A percentile compares a stretch with the other conserved stretches of the same genome.
Evolutionary conservation across 2,797 vertebrate species (phyloP).

Genomic region (Mus caroli): DNA sequence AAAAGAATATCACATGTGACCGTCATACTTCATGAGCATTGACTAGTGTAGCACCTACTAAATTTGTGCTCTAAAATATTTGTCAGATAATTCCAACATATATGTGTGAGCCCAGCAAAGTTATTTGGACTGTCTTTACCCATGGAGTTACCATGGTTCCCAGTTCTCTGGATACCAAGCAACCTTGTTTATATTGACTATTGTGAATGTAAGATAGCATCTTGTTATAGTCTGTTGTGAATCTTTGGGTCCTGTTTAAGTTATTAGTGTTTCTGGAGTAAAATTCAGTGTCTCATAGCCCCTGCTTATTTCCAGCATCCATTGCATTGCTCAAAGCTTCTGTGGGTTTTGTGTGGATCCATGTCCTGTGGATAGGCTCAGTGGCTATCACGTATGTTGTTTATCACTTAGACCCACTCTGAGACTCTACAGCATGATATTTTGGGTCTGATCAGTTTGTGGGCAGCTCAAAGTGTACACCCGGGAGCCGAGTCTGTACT

Average conservation of each 20-base stretch:
- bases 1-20: not conserved
- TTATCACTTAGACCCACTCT: not conserved
- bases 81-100: not conserved
- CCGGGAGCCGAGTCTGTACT: too few species aligned
- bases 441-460: not conserved
- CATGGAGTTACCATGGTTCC: not conserved
- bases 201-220: not conserved
- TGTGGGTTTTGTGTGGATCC: not conserved
- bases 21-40: not conserved
- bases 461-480: not conserved
- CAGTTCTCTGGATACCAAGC: not conserved
- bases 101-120: not conserved
- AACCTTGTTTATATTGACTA: not conserved
- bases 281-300: not conserved
- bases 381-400: too few species aligned
- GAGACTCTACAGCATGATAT: too few species aligned
- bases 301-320: not conserved
- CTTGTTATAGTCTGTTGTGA: not conserved
- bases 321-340: not conserved
- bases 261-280: not conserved
- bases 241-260: not conserved
- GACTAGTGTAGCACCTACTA: not conserved
- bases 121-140: not conserved
- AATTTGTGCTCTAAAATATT: not conserved
- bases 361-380: not conserved